Percentiles rank a stretch among this genome's conserved stretches.
These are phyloP conservation scores for Brachionichthys hirsutus DNA, from an alignment of 2,113 vertebrate genomes.

Conservation along the genomic window DNA sequence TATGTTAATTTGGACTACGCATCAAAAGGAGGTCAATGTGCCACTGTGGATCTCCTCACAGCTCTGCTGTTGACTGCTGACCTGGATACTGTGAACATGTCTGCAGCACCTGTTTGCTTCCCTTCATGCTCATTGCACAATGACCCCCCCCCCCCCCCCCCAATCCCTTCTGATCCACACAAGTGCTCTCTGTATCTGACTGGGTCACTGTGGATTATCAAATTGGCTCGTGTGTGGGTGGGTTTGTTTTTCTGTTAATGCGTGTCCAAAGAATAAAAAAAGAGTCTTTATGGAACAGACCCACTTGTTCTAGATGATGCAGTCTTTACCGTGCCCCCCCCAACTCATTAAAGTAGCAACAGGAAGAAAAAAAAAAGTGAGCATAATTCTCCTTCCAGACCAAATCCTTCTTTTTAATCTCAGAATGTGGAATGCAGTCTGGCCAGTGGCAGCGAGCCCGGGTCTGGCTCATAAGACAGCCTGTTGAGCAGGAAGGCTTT, in stretches of 20 bases:
- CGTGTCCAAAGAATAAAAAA: constrained; percentile 23
- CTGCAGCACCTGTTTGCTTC: constrained; percentile 71
- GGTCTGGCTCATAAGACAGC: constrained; percentile 39
- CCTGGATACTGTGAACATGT: constrained; percentile 52
- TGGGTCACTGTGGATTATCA: constrained; percentile 36
- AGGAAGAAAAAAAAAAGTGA: constrained; percentile 19
- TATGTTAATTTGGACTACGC: constrained; percentile 62
- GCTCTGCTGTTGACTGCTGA: constrained; percentile 55
- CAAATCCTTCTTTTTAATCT: constrained; percentile 66
- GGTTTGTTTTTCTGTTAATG: not conserved
- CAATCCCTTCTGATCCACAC: constrained; percentile 14
- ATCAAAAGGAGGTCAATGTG: constrained; percentile 70
- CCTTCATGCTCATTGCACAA: constrained; percentile 35
- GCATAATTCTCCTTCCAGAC: constrained; percentile 63
- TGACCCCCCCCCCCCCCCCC: not conserved
- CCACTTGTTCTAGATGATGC: constrained; percentile 40
- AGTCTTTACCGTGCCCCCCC: constrained; percentile 23
- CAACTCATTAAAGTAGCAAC: constrained; percentile 4
- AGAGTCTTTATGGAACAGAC: constrained; percentile 51
- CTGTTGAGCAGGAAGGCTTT: constrained; percentile 52
- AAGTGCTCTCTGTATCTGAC: constrained; percentile 5
- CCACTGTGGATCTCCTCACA: constrained; percentile 50
- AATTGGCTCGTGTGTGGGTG: not conserved
- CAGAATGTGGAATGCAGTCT: constrained; percentile 59
- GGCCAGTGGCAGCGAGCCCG: constrained; percentile 58